Conservation (phyloP, 2,888 invertebrate genomes). For the Aleiodes leptofemur region DNA sequence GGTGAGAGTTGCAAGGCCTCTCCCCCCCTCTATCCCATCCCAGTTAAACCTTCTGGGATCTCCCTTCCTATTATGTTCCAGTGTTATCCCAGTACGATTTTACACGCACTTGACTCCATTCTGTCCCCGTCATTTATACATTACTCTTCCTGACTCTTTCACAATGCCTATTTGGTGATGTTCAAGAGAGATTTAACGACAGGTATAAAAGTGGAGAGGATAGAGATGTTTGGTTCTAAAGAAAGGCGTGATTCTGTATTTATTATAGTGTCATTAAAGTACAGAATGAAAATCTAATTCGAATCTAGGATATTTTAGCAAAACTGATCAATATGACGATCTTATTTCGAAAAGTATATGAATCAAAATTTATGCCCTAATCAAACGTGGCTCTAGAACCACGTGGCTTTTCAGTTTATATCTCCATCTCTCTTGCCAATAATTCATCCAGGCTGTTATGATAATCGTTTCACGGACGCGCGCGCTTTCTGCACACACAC, state of each 20-base stretch:
- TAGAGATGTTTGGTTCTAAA: conserved; percentile 4
- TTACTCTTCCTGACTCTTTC: background rate
- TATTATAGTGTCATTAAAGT: no score
- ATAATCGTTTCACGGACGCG: conserved; percentile 60
- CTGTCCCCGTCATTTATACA: conserved; percentile 55
- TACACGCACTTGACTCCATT: conserved; percentile 80
- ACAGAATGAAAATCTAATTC: no score
- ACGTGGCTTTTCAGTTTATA: conserved; percentile 45
- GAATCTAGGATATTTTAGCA: no score
- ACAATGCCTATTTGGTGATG: background rate
- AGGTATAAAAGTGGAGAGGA: conserved; percentile 39
- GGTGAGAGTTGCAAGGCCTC: conserved; percentile 58
- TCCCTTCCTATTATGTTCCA: conserved; percentile 66
- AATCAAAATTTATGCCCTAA: no score
- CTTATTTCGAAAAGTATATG: no score
- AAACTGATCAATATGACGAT: no score
- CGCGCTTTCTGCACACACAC: conserved; percentile 18
- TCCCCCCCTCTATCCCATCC: conserved; percentile 17
- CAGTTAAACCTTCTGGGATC: conserved; percentile 45
- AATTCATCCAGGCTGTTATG: conserved; percentile 69
- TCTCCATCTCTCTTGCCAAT: conserved; percentile 56
- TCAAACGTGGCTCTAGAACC: conserved; percentile 39
- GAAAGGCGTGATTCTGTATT: no score
- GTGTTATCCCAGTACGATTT: conserved; percentile 75
- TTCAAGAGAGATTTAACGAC: conserved; percentile 2